These are phyloP conservation scores for Butorides virescens DNA, from an alignment of 2,113 vertebrate genomes.

Conservation along the genomic window DNA sequence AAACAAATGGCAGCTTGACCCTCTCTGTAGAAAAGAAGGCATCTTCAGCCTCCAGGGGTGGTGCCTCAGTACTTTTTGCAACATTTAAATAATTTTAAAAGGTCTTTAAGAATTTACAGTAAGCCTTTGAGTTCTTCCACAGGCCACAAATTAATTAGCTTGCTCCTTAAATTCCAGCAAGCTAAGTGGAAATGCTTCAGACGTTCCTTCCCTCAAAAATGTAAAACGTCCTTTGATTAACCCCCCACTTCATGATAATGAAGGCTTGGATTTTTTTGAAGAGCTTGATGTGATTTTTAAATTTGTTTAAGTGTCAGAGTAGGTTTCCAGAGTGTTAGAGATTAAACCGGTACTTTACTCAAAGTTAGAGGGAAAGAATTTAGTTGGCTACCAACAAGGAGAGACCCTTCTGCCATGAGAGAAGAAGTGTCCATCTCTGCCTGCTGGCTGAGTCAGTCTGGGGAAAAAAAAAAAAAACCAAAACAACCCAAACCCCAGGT, in stretches of 20 bases:
- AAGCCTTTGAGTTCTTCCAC: constrained; percentile 15
- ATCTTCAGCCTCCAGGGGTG: neutral
- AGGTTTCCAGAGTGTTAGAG: neutral
- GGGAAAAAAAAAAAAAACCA: neutral
- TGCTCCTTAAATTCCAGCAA: constrained; percentile 23
- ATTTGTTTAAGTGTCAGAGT: neutral
- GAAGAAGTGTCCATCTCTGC: neutral
- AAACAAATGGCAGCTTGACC: neutral
- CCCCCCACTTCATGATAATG: constrained; percentile 19
- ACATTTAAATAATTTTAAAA: neutral
- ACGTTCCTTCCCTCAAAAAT: constrained; percentile 4
- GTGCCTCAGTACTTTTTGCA: neutral
- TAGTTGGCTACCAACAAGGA: neutral
- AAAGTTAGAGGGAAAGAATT: neutral
- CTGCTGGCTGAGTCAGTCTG: neutral
- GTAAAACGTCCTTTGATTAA: constrained; percentile 36
- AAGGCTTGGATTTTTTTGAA: neutral
- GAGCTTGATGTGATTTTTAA: neutral
- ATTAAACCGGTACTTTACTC: neutral
- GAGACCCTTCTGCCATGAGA: neutral
- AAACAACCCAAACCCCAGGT: neutral
- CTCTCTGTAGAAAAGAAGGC: neutral
- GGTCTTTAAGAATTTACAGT: constrained; percentile 25
- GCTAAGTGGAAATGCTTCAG: constrained; percentile 34
- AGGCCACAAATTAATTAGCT: constrained; percentile 51